Evolutionary conservation across 2,113 vertebrate species (phyloP).

Genomic region (Pardalotus punctatus): DNA sequence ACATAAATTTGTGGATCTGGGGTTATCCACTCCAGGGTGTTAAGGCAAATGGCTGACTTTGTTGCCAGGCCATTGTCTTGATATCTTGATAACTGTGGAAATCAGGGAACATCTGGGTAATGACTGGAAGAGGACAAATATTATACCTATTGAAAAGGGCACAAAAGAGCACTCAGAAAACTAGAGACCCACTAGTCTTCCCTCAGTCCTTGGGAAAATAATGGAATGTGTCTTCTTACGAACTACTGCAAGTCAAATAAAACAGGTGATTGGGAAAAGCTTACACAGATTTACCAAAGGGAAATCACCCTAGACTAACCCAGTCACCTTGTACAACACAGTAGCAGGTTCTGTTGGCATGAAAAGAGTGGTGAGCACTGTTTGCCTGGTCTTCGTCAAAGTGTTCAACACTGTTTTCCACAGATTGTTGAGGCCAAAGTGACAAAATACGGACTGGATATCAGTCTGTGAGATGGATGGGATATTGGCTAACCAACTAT

Average conservation of each 20-base stretch:
- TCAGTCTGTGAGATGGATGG: background rate
- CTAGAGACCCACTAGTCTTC: background rate
- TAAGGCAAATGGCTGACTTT: background rate
- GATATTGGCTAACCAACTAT: background rate
- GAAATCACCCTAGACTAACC: background rate
- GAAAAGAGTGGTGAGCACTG: too few relatives aligned
- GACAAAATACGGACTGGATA: background rate
- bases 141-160: background rate
- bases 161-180: background rate
- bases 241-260: background rate
- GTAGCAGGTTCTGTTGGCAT: accelerated
- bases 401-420: background rate
- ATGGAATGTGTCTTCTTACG: background rate
- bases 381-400: background rate
- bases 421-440: background rate
- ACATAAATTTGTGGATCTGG: background rate
- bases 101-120: background rate
- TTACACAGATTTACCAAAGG: background rate
- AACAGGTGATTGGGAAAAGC: background rate
- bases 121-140: background rate
- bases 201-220: background rate
- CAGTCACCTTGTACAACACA: background rate
- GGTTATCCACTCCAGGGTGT: background rate
- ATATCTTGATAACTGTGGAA: background rate
- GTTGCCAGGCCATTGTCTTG: background rate